Conservation (phyloP, 1,140 invertebrate species). For the Anoplophora glabripennis region DNA sequence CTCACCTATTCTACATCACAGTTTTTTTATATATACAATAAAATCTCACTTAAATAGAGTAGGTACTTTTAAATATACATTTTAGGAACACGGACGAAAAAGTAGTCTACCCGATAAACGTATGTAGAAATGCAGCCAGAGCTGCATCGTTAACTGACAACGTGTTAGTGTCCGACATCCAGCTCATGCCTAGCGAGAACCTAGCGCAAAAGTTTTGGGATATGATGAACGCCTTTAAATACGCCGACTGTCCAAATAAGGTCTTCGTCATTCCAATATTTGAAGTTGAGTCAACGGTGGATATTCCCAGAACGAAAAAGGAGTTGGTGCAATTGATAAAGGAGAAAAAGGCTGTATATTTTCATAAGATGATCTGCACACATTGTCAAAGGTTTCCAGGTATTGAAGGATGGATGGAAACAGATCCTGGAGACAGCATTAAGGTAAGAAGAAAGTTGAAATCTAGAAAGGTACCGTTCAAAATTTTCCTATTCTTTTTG, state of each 20-base stretch:
- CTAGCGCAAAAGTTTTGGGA: conserved; percentile 61
- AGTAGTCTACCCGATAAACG: conserved; percentile 73
- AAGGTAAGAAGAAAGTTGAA: conserved; percentile 34
- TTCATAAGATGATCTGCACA: conserved; percentile 64
- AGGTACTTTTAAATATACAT: neutral
- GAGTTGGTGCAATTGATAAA: conserved; percentile 52
- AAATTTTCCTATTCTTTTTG: conserved; percentile 11
- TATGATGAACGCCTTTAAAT: conserved; percentile 53
- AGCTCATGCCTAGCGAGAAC: conserved; percentile 64
- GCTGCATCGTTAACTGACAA: conserved; percentile 59
- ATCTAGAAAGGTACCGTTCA: neutral
- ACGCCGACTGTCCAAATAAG: conserved; percentile 39
- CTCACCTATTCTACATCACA: too few relatives aligned
- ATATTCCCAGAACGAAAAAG: conserved; percentile 59
- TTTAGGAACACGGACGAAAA: conserved; percentile 22
- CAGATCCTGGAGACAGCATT: conserved; percentile 50
- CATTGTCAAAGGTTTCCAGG: conserved; percentile 79
- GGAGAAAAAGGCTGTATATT: conserved; percentile 58
- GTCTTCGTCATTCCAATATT: conserved; percentile 73
- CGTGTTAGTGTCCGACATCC: conserved; percentile 74
- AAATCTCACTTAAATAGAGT: too few relatives aligned
- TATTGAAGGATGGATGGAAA: conserved; percentile 64
- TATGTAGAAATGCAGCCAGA: conserved; percentile 68
- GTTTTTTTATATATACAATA: conserved; percentile 1
- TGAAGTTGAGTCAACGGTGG: conserved; percentile 64